These are phyloP conservation scores for Periophthalmus magnuspinnatus DNA, from an alignment of 2,797 vertebrate genomes.

Conservation along the genomic window DNA sequence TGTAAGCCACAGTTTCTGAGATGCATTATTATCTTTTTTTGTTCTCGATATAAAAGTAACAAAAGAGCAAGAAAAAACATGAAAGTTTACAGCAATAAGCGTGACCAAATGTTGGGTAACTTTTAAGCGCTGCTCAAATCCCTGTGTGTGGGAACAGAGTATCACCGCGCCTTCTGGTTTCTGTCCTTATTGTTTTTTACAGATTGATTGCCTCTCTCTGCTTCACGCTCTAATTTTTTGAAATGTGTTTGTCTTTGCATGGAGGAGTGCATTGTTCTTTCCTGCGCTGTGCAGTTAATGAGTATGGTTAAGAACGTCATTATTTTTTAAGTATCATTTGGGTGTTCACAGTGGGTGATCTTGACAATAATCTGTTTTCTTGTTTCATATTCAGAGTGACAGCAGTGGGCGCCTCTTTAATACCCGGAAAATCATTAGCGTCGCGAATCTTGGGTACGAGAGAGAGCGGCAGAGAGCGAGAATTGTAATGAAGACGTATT, in stretches of 20 bases:
- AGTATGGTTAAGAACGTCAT: slow-evolving; percentile 84
- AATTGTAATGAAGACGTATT: slow-evolving; percentile 81
- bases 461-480: slow-evolving; percentile 39
- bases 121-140: slow-evolving; percentile 52
- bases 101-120: slow-evolving; percentile 52
- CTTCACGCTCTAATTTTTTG: slow-evolving; percentile 78
- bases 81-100: slow-evolving; percentile 46
- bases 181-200: slow-evolving; percentile 62
- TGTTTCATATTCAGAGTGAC: slow-evolving; percentile 83
- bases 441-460: slow-evolving; percentile 70
- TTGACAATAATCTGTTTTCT: slow-evolving; percentile 84
- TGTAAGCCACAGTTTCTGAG: slow-evolving; percentile 15
- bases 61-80: slow-evolving; percentile 33
- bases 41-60: slow-evolving; percentile 36
- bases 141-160: slow-evolving; percentile 46
- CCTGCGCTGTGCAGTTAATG: slow-evolving; percentile 79
- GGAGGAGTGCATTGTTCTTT: slow-evolving; percentile 79
- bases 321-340: slow-evolving; percentile 87
- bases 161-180: slow-evolving; percentile 59
- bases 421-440: slow-evolving; percentile 80
- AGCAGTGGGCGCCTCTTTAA: slow-evolving; percentile 81
- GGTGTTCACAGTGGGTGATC: slow-evolving; percentile 83
- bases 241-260: slow-evolving; percentile 80
- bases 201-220: slow-evolving; percentile 74
- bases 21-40: slow-evolving; percentile 9